Base-by-base conservation (phyloP, 2,888 invertebrate genomes). In the Atrina japonica region DNA sequence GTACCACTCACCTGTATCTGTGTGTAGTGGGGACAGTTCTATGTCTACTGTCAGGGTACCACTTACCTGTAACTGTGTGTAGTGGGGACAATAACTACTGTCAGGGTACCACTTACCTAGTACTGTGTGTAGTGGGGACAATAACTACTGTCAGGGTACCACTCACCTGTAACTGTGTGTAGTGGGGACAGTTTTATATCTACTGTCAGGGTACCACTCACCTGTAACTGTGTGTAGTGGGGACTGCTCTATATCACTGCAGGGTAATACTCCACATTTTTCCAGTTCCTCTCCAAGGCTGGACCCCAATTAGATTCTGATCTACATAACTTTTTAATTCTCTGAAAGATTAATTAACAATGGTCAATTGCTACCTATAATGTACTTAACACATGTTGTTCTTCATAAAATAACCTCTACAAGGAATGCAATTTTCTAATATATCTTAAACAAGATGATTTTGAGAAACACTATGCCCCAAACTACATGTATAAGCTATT, bases 301-400 rank as follows among this genome's bases (percentile, higher is more conserved):
- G 88, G 88, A 7, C 88, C 88, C 88, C 88, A 88, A 68, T 83
- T 82, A 14, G 71, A 67, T 29, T 77, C 76, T 9, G 86, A 77
- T 41, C 73, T 66, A 70, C 83, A 83, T 1, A 76, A 66, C 53
- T 63, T 61, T 45, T 76, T 71, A 2, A 85, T 9, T 67, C 83
- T 77, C 86, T 86, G 76, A 7, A 66, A 71, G 18, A 2, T 53
- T 25, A 35, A 40, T 14, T 21, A 43, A 23, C 40, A 40, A 14
- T 49, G 21, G 21, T 23, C 0, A 1, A 3, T 18, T 14, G 14
- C 3, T 1, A 30, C 3, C n/a, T 2, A 21, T 18, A 21, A 2
- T 50, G 18, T 55, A 9, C 29, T 27, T 9, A 55, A 55, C 18
- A 27, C 16, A 29, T 35, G 14, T 27, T 14, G 18, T n/a, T n/a